phyloP scores from a whole-genome alignment of 1,140 invertebrate genomes.

The Meteorus sp. region DNA sequence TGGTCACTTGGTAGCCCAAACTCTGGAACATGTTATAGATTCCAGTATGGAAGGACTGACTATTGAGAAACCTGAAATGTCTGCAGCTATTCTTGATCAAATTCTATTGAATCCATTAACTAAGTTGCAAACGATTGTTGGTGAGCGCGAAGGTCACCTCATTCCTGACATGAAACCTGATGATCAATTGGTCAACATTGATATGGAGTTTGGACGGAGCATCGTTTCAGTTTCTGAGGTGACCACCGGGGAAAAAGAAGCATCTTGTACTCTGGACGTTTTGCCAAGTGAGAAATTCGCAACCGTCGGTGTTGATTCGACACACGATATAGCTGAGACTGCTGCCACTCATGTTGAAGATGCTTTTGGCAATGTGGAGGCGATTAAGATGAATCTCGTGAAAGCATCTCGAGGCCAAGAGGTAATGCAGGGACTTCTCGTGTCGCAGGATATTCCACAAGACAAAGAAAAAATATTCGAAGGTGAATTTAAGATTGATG shows the following conservation, averaged over 20 bases:
- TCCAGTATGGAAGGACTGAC: slow-evolving; percentile 35
- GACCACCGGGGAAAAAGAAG: slow-evolving; percentile 46
- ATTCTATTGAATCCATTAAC: slow-evolving; percentile 33
- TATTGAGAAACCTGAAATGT: slow-evolving; percentile 28
- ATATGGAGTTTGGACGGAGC: slow-evolving; percentile 44
- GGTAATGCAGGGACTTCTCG: slow-evolving; percentile 40
- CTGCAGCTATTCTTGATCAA: slow-evolving; percentile 34
- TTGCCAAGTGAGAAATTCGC: slow-evolving; percentile 33
- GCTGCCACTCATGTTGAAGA: slow-evolving; percentile 29
- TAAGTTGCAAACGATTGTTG: slow-evolving; percentile 37
- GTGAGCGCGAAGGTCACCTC: slow-evolving; percentile 54
- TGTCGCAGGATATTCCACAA: slow-evolving; percentile 50
- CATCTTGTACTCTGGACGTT: slow-evolving; percentile 32
- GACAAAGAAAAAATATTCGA: slow-evolving; percentile 54
- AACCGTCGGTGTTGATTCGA: slow-evolving; percentile 34
- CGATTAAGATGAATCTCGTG: slow-evolving; percentile 35
- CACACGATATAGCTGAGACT: slow-evolving; percentile 38
- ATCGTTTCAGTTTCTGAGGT: slow-evolving; percentile 42
- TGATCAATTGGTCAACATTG: slow-evolving; percentile 41
- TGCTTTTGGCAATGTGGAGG: slow-evolving; percentile 26
- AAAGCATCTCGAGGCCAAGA: slow-evolving; percentile 36
- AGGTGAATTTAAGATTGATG: slow-evolving; percentile 42
- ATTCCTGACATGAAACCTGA: slow-evolving; percentile 41
- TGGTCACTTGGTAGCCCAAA: slow-evolving; percentile 48
- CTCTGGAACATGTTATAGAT: slow-evolving; percentile 40